Percentiles rank a stretch among this genome's conserved stretches.
These are phyloP conservation scores for Iselma pallidipennis DNA, from an alignment of 2,888 invertebrate species.

Conservation along the genomic window DNA sequence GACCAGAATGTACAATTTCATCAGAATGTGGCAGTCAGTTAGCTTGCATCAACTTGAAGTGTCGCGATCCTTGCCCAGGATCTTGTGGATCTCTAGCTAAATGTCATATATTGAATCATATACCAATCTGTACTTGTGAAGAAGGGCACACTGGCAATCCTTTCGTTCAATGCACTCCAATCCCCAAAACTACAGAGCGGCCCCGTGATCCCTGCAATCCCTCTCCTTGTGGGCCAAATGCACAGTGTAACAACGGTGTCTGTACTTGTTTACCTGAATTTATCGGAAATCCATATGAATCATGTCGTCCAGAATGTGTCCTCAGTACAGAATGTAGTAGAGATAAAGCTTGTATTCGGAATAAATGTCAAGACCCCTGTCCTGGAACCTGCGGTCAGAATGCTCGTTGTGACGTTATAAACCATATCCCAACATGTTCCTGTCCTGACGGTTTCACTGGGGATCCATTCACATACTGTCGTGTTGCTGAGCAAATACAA, in stretches of 20 bases:
- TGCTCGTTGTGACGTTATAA: slow-evolving; percentile 72
- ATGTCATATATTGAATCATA: slow-evolving; percentile 78
- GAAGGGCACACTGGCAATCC: slow-evolving; percentile 81
- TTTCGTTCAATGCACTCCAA: slow-evolving; percentile 69
- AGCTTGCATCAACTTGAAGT: slow-evolving; percentile 78
- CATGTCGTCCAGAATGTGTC: slow-evolving; percentile 73
- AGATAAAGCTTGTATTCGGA: slow-evolving; percentile 67
- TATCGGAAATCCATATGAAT: slow-evolving; percentile 69
- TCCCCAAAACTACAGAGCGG: slow-evolving; percentile 55
- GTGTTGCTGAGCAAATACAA: slow-evolving; percentile 41
- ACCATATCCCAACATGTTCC: slow-evolving; percentile 73
- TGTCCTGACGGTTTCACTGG: slow-evolving; percentile 71
- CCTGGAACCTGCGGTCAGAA: slow-evolving; percentile 70
- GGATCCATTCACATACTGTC: slow-evolving; percentile 55
- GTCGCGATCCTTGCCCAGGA: slow-evolving; percentile 81
- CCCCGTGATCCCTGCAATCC: slow-evolving; percentile 66
- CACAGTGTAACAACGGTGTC: slow-evolving; percentile 66
- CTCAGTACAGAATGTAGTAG: slow-evolving; percentile 68
- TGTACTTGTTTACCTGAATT: slow-evolving; percentile 67
- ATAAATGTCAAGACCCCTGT: slow-evolving; percentile 73
- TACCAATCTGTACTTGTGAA: slow-evolving; percentile 79
- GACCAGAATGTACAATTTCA: slow-evolving; percentile 79
- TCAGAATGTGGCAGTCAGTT: slow-evolving; percentile 78
- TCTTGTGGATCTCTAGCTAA: slow-evolving; percentile 80
- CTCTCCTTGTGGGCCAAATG: slow-evolving; percentile 78